Percentiles rank a stretch among this genome's conserved stretches.
Conservation (phyloP, 2,797 vertebrate species). For the Neosilurus mollespiculum region DNA sequence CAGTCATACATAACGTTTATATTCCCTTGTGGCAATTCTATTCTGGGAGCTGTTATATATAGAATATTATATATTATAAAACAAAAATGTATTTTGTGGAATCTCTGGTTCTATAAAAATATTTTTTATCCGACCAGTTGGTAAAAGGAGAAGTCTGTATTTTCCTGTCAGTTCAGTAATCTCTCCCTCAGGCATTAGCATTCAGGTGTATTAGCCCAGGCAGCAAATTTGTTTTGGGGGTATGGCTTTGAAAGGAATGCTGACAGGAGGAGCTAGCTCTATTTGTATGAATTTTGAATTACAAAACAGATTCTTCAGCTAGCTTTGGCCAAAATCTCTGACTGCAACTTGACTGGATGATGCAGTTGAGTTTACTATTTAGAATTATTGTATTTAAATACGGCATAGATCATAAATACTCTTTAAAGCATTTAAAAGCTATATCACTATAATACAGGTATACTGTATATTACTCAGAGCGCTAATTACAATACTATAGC, state of each 20-base stretch:
- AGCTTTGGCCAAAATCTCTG: neutral
- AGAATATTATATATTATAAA: neutral
- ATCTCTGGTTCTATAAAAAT: neutral
- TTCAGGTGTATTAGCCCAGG: neutral
- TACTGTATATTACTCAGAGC: neutral
- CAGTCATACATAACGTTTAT: neutral
- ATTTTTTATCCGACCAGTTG: neutral
- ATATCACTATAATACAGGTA: neutral
- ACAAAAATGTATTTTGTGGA: neutral
- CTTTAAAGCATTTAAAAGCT: neutral
- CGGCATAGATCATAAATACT: neutral
- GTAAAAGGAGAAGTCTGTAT: neutral
- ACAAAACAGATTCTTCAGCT: slow-evolving; percentile 11
- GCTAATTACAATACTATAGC: neutral
- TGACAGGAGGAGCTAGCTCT: neutral
- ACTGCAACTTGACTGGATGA: neutral
- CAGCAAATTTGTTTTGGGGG: slow-evolving; percentile 14
- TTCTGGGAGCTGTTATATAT: neutral
- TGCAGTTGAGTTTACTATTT: neutral
- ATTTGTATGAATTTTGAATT: slow-evolving; percentile 23
- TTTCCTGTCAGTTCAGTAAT: slow-evolving; percentile 16
- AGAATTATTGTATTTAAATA: neutral
- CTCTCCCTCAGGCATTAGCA: neutral
- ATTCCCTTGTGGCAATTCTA: neutral
- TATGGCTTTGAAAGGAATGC: neutral